Evolutionary conservation across 2,797 vertebrate species (phyloP).

Genomic region (Chloroceryle inda): DNA sequence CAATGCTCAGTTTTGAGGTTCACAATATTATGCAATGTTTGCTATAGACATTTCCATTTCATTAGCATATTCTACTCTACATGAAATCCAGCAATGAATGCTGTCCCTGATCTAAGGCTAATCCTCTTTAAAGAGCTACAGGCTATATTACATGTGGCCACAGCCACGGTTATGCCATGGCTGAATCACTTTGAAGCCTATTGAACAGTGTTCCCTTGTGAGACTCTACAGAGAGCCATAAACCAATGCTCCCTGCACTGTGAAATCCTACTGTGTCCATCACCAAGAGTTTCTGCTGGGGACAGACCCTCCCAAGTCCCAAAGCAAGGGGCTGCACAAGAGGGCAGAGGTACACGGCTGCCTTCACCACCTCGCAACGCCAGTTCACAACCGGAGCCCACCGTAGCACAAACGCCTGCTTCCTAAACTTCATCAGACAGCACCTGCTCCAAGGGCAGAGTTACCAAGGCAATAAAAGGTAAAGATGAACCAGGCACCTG

Average conservation of each 20-base stretch:
- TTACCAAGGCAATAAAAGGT: not conserved
- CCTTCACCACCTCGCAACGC: not conserved
- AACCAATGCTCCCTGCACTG: slow-evolving; percentile 60
- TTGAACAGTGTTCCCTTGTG: slow-evolving; percentile 81
- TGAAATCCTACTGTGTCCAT: slow-evolving; percentile 62
- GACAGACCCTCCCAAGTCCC: not conserved
- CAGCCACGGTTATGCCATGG: slow-evolving; percentile 64
- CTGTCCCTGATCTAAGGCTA: slow-evolving; percentile 76
- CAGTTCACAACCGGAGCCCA: not conserved
- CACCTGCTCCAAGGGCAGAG: not conserved
- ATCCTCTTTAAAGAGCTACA: slow-evolving; percentile 85
- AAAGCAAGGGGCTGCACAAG: not conserved
- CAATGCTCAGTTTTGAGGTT: slow-evolving; percentile 70
- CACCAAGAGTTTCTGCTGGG: slow-evolving; percentile 37
- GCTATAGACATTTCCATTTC: slow-evolving; percentile 79
- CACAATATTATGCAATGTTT: slow-evolving; percentile 80
- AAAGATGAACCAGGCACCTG: not conserved
- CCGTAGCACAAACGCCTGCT: not conserved
- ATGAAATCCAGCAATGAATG: slow-evolving; percentile 78
- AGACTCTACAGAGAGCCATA: slow-evolving; percentile 43
- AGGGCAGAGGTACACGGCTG: not conserved
- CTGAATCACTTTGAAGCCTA: slow-evolving; percentile 79
- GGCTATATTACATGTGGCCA: slow-evolving; percentile 81
- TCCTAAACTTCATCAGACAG: not conserved
- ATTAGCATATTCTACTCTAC: slow-evolving; percentile 82